These are phyloP conservation scores for Octonoba sinensis DNA, from an alignment of 2,888 invertebrate genomes.

Conservation along the genomic window DNA sequence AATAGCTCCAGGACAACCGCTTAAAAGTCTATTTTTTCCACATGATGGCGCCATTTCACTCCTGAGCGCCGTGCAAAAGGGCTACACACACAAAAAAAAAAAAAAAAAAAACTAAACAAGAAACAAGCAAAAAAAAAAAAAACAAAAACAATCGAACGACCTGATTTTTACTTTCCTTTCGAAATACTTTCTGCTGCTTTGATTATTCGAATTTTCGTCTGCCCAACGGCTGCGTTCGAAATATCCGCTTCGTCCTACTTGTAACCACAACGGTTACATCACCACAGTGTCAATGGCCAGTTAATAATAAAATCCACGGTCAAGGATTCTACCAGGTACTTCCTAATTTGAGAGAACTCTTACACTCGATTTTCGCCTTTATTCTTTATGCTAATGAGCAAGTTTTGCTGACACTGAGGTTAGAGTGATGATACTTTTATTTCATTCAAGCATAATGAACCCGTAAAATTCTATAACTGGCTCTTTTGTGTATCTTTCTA, in stretches of 20 bases:
- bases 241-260: constrained; percentile 35
- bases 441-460: no score
- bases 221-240: constrained; percentile 7
- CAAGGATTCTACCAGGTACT: constrained; percentile 22
- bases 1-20: background rate
- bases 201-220: background rate
- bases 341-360: constrained; percentile 7
- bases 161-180: constrained; percentile 56
- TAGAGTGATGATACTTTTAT: constrained; percentile 8
- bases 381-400: constrained; percentile 11
- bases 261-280: constrained; percentile 13
- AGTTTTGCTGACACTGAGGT: constrained; percentile 9
- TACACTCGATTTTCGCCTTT: constrained; percentile 1
- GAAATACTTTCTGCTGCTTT: background rate
- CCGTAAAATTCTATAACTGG: no score
- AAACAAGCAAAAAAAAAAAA: no score
- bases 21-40: constrained; percentile 19
- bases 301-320: constrained; percentile 32
- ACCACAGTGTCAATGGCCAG: constrained; percentile 42
- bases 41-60: constrained; percentile 6
- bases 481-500: no score
- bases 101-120: background rate
- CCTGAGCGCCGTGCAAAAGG: background rate
- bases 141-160: constrained; percentile 22
- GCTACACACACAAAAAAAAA: constrained; percentile 29